phyloP scores from a whole-genome alignment of 1,140 invertebrate species.

The Muscidifurax raptorellus region DNA sequence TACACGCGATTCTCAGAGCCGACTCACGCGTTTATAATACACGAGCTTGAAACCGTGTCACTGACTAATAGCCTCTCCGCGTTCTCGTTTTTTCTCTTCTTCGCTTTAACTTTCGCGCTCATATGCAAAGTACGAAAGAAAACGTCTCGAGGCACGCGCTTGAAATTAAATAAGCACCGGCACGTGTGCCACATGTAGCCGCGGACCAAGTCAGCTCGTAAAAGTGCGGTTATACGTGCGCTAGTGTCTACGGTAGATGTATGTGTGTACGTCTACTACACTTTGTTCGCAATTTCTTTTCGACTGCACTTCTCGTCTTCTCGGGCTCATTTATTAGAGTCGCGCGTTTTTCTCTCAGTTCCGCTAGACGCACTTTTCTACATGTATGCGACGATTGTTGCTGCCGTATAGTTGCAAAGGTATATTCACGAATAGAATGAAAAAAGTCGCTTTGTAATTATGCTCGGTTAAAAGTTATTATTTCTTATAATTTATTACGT shows the following conservation, averaged over 20 bases:
- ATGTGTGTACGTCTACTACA: slow-evolving; percentile 15
- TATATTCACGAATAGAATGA: no score
- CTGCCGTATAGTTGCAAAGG: background rate
- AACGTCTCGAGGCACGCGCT: background rate
- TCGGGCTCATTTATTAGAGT: background rate
- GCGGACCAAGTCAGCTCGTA: background rate
- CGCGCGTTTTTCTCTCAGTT: background rate
- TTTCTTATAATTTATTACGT: no score
- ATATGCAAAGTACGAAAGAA: background rate
- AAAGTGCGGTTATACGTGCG: slow-evolving; percentile 49
- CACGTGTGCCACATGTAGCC: background rate
- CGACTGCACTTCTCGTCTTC: background rate
- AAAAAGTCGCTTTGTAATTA: no score
- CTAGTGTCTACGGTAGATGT: no score
- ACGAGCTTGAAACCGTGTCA: background rate
- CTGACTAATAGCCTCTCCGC: no score
- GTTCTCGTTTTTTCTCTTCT: no score
- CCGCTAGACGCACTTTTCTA: background rate
- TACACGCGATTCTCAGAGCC: background rate
- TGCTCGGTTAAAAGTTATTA: no score
- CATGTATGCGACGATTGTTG: background rate
- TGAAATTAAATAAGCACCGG: slow-evolving; percentile 40
- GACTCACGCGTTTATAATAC: background rate
- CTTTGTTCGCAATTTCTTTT: background rate
- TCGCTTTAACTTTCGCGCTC: background rate